Conservation (phyloP, 2,888 invertebrate species). For the Cosmopolites sordidus region DNA sequence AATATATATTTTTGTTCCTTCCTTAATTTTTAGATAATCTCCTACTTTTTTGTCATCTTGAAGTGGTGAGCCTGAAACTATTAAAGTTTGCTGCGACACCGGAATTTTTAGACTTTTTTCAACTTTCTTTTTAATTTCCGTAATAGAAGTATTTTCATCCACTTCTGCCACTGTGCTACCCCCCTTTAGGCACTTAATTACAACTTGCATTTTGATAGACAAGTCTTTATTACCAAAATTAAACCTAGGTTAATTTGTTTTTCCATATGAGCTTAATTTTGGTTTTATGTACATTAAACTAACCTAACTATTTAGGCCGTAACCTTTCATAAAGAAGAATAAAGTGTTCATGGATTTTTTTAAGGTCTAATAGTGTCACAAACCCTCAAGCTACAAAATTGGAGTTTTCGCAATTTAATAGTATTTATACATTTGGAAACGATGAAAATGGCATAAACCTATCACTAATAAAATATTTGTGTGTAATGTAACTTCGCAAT, state of each 20-base stretch:
- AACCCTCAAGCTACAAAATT: too few relatives aligned
- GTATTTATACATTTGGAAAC: too few relatives aligned
- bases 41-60: slow-evolving; percentile 66
- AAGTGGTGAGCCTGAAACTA: slow-evolving; percentile 67
- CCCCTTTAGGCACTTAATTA: slow-evolving; percentile 69
- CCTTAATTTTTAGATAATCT: slow-evolving; percentile 68
- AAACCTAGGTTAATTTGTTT: too few relatives aligned
- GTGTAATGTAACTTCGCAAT: background rate
- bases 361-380: too few relatives aligned
- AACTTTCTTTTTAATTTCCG: slow-evolving; percentile 66
- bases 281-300: too few relatives aligned
- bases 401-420: too few relatives aligned
- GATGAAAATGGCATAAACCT: too few relatives aligned
- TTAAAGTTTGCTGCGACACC: slow-evolving; percentile 63
- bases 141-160: slow-evolving; percentile 56
- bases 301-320: too few relatives aligned
- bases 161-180: slow-evolving; percentile 66
- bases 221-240: background rate
- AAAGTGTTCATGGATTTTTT: too few relatives aligned
- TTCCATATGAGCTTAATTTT: too few relatives aligned
- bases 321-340: too few relatives aligned
- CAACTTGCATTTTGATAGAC: slow-evolving; percentile 59
- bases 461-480: background rate
- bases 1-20: slow-evolving; percentile 69
- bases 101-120: slow-evolving; percentile 62